Base-by-base conservation (phyloP, 2,113 vertebrate genomes). In the Rousettus leschenaultii region DNA sequence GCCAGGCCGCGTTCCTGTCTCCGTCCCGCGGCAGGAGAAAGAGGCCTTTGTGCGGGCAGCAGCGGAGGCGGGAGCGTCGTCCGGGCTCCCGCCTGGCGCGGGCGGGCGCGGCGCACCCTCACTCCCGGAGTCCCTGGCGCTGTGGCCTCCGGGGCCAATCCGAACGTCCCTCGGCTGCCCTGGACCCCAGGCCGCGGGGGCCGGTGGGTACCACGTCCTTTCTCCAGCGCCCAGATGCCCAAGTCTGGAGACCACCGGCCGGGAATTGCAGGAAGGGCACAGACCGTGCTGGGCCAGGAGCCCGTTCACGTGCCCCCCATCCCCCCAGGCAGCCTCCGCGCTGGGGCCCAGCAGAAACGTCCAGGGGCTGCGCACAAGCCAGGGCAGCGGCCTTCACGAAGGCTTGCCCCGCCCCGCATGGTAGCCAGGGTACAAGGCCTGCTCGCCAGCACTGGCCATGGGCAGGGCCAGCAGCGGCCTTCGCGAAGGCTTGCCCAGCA, bases 141-240 rank as follows among this genome's bases (percentile, higher is more conserved):
- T 13, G 8, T 0, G 26, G n/a, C 24, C 22, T 13, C 40, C 0
- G 0, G 0, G 18, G 57, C 51, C 1, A 0, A 19, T 14, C 63
- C 3, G 0, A 33, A 19, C 0, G 4, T 5, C 43, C 13, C 21
- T 24, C 14, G 14, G 24, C 33, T 9, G 33, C 15, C 19, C 40
- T 70, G 4, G 51, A 43, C 16, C n/a, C 33, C 45, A 0, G 24
- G 38, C 48, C 2, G 5, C 0, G 2, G 7, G 0, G 40, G 38
- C 5, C 2, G 61, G 38, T 1, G 11, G 30, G n/a, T 26, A 5
- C 45, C 0, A 11, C 4, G 11, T 1, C 3, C 24, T 26, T 18
- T 48, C n/a, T 40, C 70, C 3, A 55, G 33, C 2, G 28, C 75
- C 35, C 19, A 7, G 1, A 45, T 4, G 2, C 26, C 5, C 13